Percentiles rank a stretch among this genome's conserved stretches.
phyloP scores from a whole-genome alignment of 2,888 invertebrate species.

The Cephonodes hylas region DNA sequence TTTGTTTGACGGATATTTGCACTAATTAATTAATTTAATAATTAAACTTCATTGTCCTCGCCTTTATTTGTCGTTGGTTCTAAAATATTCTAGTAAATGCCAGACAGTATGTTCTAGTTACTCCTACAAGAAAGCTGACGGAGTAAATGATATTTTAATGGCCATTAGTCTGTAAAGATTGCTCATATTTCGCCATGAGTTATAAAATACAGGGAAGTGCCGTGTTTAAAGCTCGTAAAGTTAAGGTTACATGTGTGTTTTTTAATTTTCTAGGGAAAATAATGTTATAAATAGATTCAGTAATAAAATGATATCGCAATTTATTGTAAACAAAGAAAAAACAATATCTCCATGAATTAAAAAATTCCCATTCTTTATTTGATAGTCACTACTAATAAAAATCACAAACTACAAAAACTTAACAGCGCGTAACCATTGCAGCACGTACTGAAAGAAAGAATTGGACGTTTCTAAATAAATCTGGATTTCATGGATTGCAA shows the following conservation, averaged over 20 bases:
- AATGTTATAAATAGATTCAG: too few species aligned
- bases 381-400: too few species aligned
- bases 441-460: not conserved
- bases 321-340: too few species aligned
- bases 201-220: not conserved
- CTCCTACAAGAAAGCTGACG: not conserved
- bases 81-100: not conserved
- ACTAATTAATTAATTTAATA: constrained; percentile 40
- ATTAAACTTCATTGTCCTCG: constrained; percentile 36
- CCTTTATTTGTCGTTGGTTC: constrained; percentile 3
- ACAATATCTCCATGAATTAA: too few species aligned
- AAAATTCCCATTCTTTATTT: too few species aligned
- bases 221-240: not conserved
- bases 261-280: too few species aligned
- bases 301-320: too few species aligned
- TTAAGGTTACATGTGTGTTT: not conserved
- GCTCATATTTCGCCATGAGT: not conserved
- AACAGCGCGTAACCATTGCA: too few species aligned
- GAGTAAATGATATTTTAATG: constrained; percentile 8
- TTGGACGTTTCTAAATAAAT: not conserved
- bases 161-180: constrained; percentile 4
- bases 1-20: constrained; percentile 22
- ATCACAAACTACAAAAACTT: not conserved
- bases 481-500: constrained; percentile 6
- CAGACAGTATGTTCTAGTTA: not conserved